A percentile compares a stretch with the other conserved stretches of the same genome.
Conservation (phyloP, 2,113 vertebrate genomes). For the Corythaixoides concolor region DNA sequence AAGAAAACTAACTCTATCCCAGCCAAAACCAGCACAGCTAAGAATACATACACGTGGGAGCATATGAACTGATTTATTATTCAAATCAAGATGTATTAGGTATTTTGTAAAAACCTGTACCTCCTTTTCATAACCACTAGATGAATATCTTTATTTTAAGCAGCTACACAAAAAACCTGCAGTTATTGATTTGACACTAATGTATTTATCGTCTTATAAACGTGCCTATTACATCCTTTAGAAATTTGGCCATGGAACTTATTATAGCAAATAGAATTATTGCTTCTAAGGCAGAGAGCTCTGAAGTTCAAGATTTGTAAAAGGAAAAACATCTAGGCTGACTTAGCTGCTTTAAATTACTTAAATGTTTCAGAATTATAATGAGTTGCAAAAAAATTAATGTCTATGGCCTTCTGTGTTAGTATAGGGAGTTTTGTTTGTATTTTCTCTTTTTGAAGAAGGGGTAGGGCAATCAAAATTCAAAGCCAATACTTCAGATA, state of each 20-base stretch:
- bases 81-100: background rate
- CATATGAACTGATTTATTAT: background rate
- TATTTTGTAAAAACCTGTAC: background rate
- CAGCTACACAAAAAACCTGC: background rate
- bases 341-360: background rate
- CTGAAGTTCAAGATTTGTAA: background rate
- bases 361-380: background rate
- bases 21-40: background rate
- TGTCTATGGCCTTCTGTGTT: background rate
- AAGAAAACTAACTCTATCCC: too few relatives aligned
- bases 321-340: background rate
- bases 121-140: background rate
- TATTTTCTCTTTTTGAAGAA: background rate
- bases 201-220: background rate
- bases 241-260: background rate
- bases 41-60: background rate
- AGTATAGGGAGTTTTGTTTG: accelerated
- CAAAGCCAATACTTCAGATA: background rate
- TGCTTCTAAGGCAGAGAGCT: background rate
- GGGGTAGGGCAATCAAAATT: background rate
- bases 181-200: background rate
- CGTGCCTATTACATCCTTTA: background rate
- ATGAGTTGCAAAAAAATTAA: background rate
- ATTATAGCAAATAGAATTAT: background rate
- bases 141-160: background rate